These are phyloP conservation scores for Patella ulyssiponensis DNA, from an alignment of 2,888 invertebrate species.

Conservation along the genomic window DNA sequence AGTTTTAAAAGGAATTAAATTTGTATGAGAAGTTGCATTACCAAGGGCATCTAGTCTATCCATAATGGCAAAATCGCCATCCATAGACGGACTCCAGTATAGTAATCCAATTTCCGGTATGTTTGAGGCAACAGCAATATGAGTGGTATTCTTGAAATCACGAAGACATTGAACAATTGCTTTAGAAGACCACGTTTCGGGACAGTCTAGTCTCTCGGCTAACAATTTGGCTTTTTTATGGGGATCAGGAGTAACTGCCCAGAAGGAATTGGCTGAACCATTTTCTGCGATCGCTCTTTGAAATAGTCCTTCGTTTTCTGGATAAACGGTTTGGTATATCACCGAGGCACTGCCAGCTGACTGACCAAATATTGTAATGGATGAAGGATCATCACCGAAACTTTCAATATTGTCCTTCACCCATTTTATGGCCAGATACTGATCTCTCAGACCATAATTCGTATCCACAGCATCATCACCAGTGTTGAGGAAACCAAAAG, in stretches of 20 bases:
- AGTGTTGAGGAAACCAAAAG: slow-evolving; percentile 55
- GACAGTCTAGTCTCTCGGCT: neutral
- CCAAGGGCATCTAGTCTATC: neutral
- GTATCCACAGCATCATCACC: slow-evolving; percentile 46
- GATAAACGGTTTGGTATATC: slow-evolving; percentile 44
- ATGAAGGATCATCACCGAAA: slow-evolving; percentile 47
- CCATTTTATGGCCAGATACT: slow-evolving; percentile 52
- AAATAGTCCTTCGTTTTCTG: slow-evolving; percentile 48
- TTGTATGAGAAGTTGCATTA: neutral
- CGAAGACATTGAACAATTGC: neutral
- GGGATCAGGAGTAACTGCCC: neutral
- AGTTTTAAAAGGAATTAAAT: neutral
- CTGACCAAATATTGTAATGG: slow-evolving; percentile 52
- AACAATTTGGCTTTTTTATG: neutral
- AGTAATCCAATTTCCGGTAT: neutral
- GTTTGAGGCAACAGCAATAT: neutral
- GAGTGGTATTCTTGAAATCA: neutral
- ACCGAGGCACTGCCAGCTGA: slow-evolving; percentile 53
- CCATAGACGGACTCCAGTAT: neutral
- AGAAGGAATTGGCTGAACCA: slow-evolving; percentile 36
- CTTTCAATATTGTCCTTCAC: slow-evolving; percentile 48
- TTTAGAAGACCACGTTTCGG: neutral
- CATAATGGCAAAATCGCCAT: neutral
- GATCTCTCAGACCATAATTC: slow-evolving; percentile 58
- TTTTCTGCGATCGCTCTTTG: slow-evolving; percentile 51